phyloP scores from a whole-genome alignment of 2,113 vertebrate genomes.

The Triplophysa rosa region DNA sequence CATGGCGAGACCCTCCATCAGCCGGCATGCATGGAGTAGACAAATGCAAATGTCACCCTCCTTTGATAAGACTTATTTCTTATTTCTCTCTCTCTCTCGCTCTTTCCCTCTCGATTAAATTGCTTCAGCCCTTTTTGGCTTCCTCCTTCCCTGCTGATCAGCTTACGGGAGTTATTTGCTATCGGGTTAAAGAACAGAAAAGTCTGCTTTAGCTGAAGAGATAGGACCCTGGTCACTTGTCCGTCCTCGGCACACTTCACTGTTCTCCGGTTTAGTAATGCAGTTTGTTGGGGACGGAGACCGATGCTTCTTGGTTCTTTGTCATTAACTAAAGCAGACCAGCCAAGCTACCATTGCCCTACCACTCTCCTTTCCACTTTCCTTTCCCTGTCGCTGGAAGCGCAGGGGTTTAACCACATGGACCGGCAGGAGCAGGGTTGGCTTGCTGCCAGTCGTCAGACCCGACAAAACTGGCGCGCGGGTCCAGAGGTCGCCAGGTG shows the following conservation, averaged over 20 bases:
- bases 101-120: conserved; percentile 23
- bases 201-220: conserved; percentile 48
- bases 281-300: not conserved
- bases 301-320: conserved; percentile 28
- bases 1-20: conserved; percentile 1
- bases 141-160: conserved; percentile 14
- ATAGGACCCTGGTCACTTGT: not conserved
- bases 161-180: conserved; percentile 24
- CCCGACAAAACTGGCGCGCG: conserved; percentile 47
- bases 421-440: conserved; percentile 81
- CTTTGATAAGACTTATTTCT: conserved; percentile 15
- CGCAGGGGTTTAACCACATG: conserved; percentile 61
- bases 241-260: not conserved
- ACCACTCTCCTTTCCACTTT: conserved; percentile 54
- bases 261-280: too few relatives aligned
- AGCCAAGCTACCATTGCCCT: conserved; percentile 52
- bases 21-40: conserved; percentile 41
- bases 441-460: conserved; percentile 81
- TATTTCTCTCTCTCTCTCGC: not conserved
- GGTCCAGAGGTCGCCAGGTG: conserved; percentile 42
- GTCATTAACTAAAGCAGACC: conserved; percentile 48
- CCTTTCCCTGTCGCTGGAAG: conserved; percentile 59
- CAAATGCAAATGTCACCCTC: conserved; percentile 12
- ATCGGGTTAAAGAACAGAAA: conserved; percentile 15
- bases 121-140: conserved; percentile 35